Conservation (phyloP, 2,113 vertebrate genomes). For the Microtus ochrogaster region DNA sequence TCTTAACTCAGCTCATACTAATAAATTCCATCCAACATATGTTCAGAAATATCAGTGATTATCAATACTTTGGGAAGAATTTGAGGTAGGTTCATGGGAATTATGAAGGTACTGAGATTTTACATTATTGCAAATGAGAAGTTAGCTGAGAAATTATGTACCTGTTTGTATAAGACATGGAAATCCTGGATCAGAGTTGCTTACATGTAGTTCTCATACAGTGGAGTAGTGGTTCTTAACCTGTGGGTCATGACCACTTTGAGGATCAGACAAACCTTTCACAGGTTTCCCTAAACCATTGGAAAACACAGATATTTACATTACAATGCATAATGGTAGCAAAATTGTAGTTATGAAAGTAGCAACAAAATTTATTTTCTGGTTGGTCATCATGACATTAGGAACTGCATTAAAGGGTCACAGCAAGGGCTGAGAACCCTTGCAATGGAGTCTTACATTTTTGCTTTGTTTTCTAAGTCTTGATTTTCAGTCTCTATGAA, state of each 20-base stretch:
- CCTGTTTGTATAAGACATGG: neutral
- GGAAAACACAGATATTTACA: neutral
- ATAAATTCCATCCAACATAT: neutral
- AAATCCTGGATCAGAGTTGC: neutral
- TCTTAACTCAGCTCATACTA: neutral
- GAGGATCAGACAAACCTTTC: neutral
- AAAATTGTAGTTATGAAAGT: neutral
- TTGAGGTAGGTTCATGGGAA: conserved; percentile 32
- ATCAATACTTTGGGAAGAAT: neutral
- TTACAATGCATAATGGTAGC: neutral
- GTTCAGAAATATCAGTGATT: neutral
- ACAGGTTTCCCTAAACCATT: neutral
- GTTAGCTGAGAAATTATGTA: neutral
- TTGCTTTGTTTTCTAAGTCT: too few relatives aligned
- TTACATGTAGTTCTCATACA: neutral
- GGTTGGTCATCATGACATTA: neutral
- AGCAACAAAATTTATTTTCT: neutral
- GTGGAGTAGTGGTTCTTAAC: neutral
- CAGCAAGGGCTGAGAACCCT: neutral
- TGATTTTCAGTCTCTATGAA: neutral
- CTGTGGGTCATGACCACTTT: neutral
- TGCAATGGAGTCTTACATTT: neutral
- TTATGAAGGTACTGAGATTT: neutral
- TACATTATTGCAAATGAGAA: neutral
- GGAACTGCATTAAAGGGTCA: neutral